A percentile compares a stretch with the other conserved stretches of the same genome.
Conservation (phyloP, 2,888 invertebrate species). For the Leptothorax acervorum region DNA sequence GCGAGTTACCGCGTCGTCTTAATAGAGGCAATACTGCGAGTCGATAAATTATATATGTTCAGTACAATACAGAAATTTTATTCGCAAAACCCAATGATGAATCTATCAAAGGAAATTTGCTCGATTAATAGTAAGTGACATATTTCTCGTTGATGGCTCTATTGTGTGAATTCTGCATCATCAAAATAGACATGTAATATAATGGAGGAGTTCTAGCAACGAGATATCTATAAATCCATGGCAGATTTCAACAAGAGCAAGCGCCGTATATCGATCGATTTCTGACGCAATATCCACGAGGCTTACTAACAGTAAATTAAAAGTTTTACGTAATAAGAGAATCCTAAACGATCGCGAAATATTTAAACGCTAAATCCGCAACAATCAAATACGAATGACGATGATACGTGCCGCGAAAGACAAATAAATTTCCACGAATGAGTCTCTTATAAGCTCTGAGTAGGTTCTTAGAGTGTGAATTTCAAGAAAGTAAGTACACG, state of each 20-base stretch:
- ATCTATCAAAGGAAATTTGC: background rate
- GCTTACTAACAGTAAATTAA: background rate
- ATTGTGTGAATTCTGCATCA: background rate
- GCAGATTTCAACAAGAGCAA: background rate
- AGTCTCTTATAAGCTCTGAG: background rate
- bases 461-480: background rate
- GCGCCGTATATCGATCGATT: background rate
- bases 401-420: background rate
- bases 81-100: conserved; percentile 19
- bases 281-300: background rate
- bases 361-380: background rate
- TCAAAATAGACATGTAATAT: background rate
- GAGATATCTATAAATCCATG: background rate
- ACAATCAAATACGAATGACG: background rate
- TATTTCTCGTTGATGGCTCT: conserved; percentile 3
- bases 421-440: background rate
- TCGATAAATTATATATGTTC: conserved; percentile 26
- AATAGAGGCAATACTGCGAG: conserved; percentile 17
- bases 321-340: background rate
- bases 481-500: conserved; percentile 9
- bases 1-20: background rate
- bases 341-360: background rate
- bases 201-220: conserved; percentile 7
- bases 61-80: background rate
- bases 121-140: background rate